Percentiles rank a stretch among this genome's conserved stretches.
These are phyloP conservation scores for Sminthurides aquaticus DNA, from an alignment of 2,888 invertebrate genomes.

Conservation along the genomic window DNA sequence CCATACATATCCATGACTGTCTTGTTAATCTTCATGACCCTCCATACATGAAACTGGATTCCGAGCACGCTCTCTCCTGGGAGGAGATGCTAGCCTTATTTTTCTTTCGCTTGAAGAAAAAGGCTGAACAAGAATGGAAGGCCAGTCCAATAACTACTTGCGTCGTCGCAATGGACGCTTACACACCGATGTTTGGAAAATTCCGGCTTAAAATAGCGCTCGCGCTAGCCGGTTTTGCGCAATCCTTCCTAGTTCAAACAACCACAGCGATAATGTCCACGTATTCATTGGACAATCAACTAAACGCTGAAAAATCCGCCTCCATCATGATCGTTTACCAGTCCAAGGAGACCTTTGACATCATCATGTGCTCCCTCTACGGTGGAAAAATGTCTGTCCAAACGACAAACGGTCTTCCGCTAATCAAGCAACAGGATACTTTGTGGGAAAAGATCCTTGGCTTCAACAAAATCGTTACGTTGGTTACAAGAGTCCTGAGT, in stretches of 20 bases:
- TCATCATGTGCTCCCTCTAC: neutral
- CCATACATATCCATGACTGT: constrained; percentile 1
- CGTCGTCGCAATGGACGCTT: constrained; percentile 1
- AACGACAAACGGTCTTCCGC: neutral
- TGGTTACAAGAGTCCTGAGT: neutral
- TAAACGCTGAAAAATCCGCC: neutral
- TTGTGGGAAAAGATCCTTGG: constrained; percentile 1
- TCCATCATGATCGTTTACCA: neutral
- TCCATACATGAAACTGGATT: neutral
- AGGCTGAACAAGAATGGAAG: neutral
- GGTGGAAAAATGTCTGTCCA: constrained; percentile 1
- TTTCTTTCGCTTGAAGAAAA: neutral
- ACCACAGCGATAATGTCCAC: constrained; percentile 2
- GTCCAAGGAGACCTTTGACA: neutral
- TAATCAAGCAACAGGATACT: constrained; percentile 3
- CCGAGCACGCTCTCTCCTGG: neutral
- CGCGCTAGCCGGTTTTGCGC: neutral
- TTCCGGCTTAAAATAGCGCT: neutral
- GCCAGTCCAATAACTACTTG: neutral
- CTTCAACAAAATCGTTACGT: neutral
- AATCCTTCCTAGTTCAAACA: neutral
- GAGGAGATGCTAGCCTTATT: neutral
- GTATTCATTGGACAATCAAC: neutral
- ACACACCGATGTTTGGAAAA: neutral
- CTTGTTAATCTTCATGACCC: neutral